Evolutionary conservation across 2,113 vertebrate species (phyloP), one percentile per base, ranked within the genome.

Genomic region (Lepus americanus): DNA sequence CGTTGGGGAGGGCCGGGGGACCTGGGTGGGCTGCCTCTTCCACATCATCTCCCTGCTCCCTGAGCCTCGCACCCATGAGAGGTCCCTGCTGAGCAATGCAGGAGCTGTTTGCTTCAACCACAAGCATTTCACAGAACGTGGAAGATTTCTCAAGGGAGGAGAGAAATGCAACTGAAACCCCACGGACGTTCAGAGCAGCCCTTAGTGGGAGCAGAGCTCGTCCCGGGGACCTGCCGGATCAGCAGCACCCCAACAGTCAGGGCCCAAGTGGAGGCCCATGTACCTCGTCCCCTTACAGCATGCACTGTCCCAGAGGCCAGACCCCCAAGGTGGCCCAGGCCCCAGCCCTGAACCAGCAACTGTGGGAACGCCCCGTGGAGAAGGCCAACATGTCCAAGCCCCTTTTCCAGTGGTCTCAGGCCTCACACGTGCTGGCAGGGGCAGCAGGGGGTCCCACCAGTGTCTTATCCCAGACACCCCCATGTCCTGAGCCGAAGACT

Each of bases 131-230:
- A 44, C 44, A 44, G 6, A 44, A 16, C 1, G 5, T 9, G 33
- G 70, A 55, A 10, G 89, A 13, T 20, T 17, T n/a, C 17, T 2
- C 44, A 1, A n/a, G 25, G 29, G 69, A 14, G 5, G 9, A 13
- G 29, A 79, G 10, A n/a, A 67, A 25, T 36, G 51, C 14, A 0
- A 2, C 7, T 13, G 4, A 39, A 33, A 44, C 1, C 12, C 49
- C 8, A 25, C 1, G 0, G 4, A 5, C 7, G 13, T 25, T 55
- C 9, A 20, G 0, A 6, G 6, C 1, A 0, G n/a, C 72, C 66
- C 72, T 33, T 33, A 16, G 0, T n/a, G 6, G 51, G 17, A 22
- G 25, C 0, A 2, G 19, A 72, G 49, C 0, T 0, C 12, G 36
- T 55, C 69, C 74, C 8, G 19, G 29, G 53, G 44, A 44, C 44